These are phyloP conservation scores for Drosophila punjabiensis DNA, from an alignment of 1,140 invertebrate species.

Conservation along the genomic window DNA sequence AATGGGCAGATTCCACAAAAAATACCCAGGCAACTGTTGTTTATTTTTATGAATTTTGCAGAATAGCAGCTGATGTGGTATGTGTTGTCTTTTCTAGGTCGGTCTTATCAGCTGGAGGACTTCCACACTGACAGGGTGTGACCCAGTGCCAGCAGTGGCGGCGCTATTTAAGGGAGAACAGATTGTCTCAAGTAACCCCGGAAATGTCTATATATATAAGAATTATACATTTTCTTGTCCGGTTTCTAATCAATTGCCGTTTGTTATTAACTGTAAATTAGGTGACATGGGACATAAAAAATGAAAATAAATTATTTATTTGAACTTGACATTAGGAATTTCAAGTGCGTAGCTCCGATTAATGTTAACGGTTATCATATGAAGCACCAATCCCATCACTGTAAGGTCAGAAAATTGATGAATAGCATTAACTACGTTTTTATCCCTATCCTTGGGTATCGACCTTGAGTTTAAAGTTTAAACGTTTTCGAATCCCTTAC, in stretches of 20 bases:
- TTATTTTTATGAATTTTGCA: constrained; percentile 30
- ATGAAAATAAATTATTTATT: constrained; percentile 1
- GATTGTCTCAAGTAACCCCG: constrained; percentile 21
- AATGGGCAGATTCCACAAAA: constrained; percentile 36
- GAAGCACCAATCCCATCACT: neutral
- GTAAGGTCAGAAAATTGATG: neutral
- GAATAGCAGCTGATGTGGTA: constrained; percentile 32
- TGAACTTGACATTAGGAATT: constrained; percentile 3
- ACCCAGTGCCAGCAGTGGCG: constrained; percentile 18
- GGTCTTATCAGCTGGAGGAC: constrained; percentile 22
- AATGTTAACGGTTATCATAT: neutral
- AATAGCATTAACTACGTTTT: too few species aligned
- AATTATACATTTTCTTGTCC: neutral
- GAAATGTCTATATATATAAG: constrained; percentile 1
- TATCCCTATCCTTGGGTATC: neutral
- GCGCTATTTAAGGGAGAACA: constrained; percentile 11
- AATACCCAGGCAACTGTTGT: constrained; percentile 13
- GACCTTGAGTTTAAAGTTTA: neutral
- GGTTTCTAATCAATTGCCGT: neutral
- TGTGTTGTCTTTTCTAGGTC: constrained; percentile 11
- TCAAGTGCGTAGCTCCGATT: neutral
- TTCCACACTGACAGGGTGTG: constrained; percentile 15
- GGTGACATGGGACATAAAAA: neutral
- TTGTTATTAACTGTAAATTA: constrained; percentile 9
- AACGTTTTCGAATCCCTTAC: neutral